Base-by-base conservation (phyloP, 2,888 invertebrate genomes). In the Atethmia centrago region DNA sequence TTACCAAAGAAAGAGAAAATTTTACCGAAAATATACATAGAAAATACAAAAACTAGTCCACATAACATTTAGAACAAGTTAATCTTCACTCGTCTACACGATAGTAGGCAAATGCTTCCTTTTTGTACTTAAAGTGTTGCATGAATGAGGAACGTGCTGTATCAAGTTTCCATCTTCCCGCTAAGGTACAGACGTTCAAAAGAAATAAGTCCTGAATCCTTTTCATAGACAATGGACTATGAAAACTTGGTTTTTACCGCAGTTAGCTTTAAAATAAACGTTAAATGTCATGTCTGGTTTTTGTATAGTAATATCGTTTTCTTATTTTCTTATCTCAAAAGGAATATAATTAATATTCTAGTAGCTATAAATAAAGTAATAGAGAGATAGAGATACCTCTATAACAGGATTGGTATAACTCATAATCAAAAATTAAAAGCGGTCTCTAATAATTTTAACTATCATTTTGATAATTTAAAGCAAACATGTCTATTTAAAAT, bases 61-160 rank as follows among this genome's bases (percentile, higher is more conserved):
- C 5, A 36, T 7, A 36, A 36, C 36, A 4, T 5, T n/a, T 40
- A 25, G 25, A 25, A 40, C 49, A 61, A 70, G 58, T 75, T 73
- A 10, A 71, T 31, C 65, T 74, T 51, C 59, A 47, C 21, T 5
- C 0, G 64, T 53, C 67, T 51, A 9, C 55, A 12, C 2, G 4
- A 1, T 59, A 36, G 58, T 40, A 4, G 31, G 65, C 28, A 36
- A 80, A 80, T 40, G 62, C 58, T 16, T 70, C 12, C n/a, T 61
- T 71, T 75, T 70, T 61, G 45, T 25, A 31, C 68, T 8, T 36
- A 36, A 58, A 61, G 64, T 61, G 21, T 16, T 40, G n/a, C 19
- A 49, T 69, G 55, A 74, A 76, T 42, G 51, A 51, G 14, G 36
- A 70, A 82, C 82, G 82, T 82, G 82, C 56, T 73, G 19, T 82